These are phyloP conservation scores for Poeciliopsis turneri DNA, from an alignment of 2,797 vertebrate genomes.

Conservation along the genomic window DNA sequence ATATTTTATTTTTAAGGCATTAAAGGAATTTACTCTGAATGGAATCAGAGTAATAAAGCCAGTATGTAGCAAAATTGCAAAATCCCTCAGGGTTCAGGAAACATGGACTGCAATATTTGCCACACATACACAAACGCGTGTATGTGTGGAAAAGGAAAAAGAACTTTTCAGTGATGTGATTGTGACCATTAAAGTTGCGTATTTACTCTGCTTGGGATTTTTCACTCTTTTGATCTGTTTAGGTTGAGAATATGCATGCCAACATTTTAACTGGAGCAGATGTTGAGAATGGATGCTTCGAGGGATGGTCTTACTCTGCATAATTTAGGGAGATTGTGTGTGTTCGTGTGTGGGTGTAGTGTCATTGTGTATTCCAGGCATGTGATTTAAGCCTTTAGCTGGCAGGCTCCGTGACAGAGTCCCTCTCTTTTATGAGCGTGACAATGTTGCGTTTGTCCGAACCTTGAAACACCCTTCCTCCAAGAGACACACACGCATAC, in stretches of 20 bases:
- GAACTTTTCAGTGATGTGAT: constrained; percentile 23
- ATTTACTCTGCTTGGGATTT: constrained; percentile 22
- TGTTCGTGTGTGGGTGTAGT: constrained; percentile 42
- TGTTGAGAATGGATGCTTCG: constrained; percentile 69
- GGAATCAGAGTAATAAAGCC: no score
- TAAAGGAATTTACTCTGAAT: no score
- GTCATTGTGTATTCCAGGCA: constrained; percentile 77
- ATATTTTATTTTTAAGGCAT: no score
- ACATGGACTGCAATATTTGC: no score
- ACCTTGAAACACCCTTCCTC: constrained; percentile 76
- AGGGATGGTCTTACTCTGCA: constrained; percentile 72
- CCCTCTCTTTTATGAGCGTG: constrained; percentile 76
- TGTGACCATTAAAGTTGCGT: constrained; percentile 38
- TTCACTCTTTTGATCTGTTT: constrained; percentile 57
- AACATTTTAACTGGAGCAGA: constrained; percentile 65
- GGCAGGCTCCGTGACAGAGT: constrained; percentile 78
- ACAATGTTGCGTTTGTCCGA: constrained; percentile 77
- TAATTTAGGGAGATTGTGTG: constrained; percentile 65
- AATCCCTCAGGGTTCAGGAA: no score
- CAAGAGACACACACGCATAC: constrained; percentile 39
- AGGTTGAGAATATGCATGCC: constrained; percentile 57
- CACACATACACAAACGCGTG: not conserved
- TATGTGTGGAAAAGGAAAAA: constrained; percentile 10
- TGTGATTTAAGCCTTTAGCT: constrained; percentile 77
- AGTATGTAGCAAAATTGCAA: no score